Evolutionary conservation across 2,113 vertebrate genomes (phyloP).

Genomic region (Eretmochelys imbricata): DNA sequence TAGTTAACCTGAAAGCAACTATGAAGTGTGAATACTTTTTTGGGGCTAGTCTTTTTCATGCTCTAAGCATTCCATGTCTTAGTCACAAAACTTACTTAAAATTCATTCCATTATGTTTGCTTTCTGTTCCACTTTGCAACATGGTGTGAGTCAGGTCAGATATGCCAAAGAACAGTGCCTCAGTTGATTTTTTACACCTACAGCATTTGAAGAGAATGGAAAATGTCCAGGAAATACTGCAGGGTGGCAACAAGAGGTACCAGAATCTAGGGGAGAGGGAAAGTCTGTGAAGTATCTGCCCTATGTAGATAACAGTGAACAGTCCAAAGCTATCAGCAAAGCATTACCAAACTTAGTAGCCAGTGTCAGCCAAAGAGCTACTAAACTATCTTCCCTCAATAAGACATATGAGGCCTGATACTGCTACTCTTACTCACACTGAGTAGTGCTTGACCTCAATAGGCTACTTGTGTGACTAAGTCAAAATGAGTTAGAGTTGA

Average conservation of each 20-base stretch:
- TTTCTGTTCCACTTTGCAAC: not conserved
- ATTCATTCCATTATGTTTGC: not conserved
- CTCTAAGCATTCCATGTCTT: slow-evolving; percentile 19
- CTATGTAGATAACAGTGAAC: not conserved
- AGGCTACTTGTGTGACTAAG: not conserved
- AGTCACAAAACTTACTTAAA: slow-evolving; percentile 1
- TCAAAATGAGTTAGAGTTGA: not conserved
- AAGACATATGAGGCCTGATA: not conserved
- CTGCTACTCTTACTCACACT: not conserved
- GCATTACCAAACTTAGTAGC: not conserved
- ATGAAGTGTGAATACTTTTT: not conserved
- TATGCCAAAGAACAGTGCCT: not conserved
- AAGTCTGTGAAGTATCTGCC: not conserved
- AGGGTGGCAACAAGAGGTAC: not conserved
- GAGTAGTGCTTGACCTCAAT: not conserved
- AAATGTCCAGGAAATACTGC: not conserved
- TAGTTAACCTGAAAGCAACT: not conserved
- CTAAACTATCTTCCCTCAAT: not conserved
- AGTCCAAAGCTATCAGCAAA: not conserved
- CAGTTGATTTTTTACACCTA: not conserved
- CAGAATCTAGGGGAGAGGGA: not conserved
- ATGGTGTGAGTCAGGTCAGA: not conserved
- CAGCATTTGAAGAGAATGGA: not conserved
- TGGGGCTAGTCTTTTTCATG: not conserved
- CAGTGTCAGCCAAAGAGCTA: not conserved